Evolutionary conservation across 2,888 invertebrate genomes (phyloP), one percentile per base, ranked within the genome.

Genomic region (Drosophila nigricruria): DNA sequence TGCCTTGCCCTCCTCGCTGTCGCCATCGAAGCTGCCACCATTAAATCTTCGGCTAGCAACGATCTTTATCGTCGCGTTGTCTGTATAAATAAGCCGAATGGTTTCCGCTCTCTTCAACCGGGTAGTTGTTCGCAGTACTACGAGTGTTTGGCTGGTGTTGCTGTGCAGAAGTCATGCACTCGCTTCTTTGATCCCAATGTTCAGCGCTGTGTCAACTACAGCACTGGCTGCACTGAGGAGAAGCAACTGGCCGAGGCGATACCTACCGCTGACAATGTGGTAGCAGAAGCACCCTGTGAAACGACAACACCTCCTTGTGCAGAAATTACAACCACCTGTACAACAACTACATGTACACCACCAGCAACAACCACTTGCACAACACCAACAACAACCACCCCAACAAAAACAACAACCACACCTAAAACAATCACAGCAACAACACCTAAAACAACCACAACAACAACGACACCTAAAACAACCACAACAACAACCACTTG

Each of bases 1-100:
- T 58, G 61, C 42, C 38, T 73, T 18, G 23, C 61, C 12, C 16
- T 73, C 3, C 20, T 72, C 12, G 60, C 61, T 18, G 56, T 18
- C 32, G 23, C 23, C 12, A 18, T 43, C 6, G 59, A 6, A n/a
- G 59, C 40, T 1, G 65, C 65, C 18, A 52, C 30, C 9, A 40
- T 72, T 8, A 38, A 36, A n/a, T 18, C 65, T 14, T 2, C 59
- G 14, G 36, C 49, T 5, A 47, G 43, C 18, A 60, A 32, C 9
- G 50, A 52, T 16, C 43, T 52, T 1, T 70, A 64, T 10, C 54
- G 57, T 2, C 47, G 47, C 14, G 9, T 18, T 25, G 27, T 64
- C 42, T 64, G 64, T 20, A 0, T 5, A 0, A 42, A 34, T 14
- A 64, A 64, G 20, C 61, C 64, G 3, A 43, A 61, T 34, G 61